Base-by-base conservation (phyloP, 2,113 vertebrate species). In the Phylloscopus trochilus region DNA sequence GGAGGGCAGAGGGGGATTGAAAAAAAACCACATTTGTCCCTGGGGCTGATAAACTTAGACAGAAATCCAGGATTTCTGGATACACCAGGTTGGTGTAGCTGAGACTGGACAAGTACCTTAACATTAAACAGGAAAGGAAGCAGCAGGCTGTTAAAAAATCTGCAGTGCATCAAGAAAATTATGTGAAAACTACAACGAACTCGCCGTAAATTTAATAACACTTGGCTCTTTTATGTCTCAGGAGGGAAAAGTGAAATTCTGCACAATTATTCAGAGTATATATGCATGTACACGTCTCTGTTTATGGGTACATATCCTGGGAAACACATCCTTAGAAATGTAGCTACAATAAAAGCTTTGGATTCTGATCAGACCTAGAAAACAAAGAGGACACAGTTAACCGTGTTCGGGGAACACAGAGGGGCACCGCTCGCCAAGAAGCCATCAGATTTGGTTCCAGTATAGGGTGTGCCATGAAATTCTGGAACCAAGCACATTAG, bases 141-240 rank as follows among this genome's bases (percentile, higher is more conserved):
- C n/a, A 46, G 74, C 86, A 6, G 39, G 91, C 74, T 73, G 67
- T 63, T 95, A 89, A 83, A 59, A 96, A 95, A 92, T 79, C 97
- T 96, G 96, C 94, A 92, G 83, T 83, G 94, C 96, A 85, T 94
- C 93, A 74, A 94, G 95, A 95, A 96, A 95, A 91, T 92, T 47
- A 89, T 76, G 83, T 94, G 86, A 83, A 91, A 97, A 93, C 68
- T 37, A 76, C 92, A 92, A 51, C 70, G 5, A 91, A 88, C 87
- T 93, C 31, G 16, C 87, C 9, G 2, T 95, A 90, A 97, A 93
- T 95, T 97, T 94, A 90, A 79, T 96, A 92, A 90, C 91, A 67
- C 89, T 83, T 75, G 66, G 90, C 88, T 96, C 80, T 91, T 94
- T 66, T 78, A 84, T 87, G 81, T 84, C 83, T 90, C 86, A 35